Evolutionary conservation across 1,140 invertebrate genomes (phyloP).

Genomic region (Ericerus pela): DNA sequence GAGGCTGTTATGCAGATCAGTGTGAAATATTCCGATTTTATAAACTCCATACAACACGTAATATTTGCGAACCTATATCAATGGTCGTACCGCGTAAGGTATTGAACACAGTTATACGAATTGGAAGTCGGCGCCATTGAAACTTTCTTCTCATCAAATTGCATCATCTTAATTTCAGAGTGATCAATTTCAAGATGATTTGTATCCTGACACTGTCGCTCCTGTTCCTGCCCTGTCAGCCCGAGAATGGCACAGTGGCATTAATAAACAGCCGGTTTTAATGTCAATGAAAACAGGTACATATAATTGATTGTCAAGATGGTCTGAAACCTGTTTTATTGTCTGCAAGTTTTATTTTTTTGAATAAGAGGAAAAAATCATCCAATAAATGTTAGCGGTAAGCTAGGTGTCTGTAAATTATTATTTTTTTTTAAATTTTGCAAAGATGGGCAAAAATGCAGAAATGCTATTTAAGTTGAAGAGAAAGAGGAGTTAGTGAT

Average conservation of each 20-base stretch:
- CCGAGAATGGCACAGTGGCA: slow-evolving; percentile 73
- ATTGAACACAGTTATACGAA: slow-evolving; percentile 19
- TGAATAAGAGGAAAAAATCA: too few relatives aligned
- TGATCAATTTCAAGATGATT: slow-evolving; percentile 67
- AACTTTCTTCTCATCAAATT: too few relatives aligned
- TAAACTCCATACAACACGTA: slow-evolving; percentile 75
- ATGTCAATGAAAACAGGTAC: slow-evolving; percentile 69
- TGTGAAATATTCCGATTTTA: slow-evolving; percentile 87
- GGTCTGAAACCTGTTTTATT: too few relatives aligned
- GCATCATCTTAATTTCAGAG: slow-evolving; percentile 35
- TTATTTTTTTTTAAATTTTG: too few relatives aligned
- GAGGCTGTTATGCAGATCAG: slow-evolving; percentile 61
- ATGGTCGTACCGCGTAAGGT: slow-evolving; percentile 87
- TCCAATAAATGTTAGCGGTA: too few relatives aligned
- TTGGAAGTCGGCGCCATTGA: too few relatives aligned
- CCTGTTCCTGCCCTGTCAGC: slow-evolving; percentile 66
- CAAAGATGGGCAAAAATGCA: too few relatives aligned
- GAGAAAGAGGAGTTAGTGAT: too few relatives aligned
- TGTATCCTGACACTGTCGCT: slow-evolving; percentile 83
- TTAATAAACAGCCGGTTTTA: slow-evolving; percentile 62
- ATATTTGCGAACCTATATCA: slow-evolving; percentile 75
- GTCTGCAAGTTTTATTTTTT: too few relatives aligned
- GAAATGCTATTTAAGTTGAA: too few relatives aligned
- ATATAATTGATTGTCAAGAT: too few relatives aligned
- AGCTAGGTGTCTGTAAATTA: too few relatives aligned